Percentiles rank a stretch among this genome's conserved stretches.
Evolutionary conservation across 2,888 invertebrate species (phyloP).

Genomic region (Scaptodrosophila latifasciaeformis): DNA sequence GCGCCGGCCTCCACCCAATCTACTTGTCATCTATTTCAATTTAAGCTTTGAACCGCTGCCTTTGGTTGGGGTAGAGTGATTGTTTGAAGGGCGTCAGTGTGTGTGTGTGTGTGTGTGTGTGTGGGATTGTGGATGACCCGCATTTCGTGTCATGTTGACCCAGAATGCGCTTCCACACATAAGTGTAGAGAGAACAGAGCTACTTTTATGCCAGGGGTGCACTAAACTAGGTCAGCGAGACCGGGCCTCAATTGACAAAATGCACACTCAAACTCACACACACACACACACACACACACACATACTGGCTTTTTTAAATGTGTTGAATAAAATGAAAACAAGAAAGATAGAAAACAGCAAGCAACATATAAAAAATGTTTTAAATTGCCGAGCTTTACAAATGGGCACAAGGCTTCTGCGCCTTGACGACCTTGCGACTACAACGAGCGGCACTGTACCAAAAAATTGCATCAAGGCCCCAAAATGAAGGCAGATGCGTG

Average conservation of each 20-base stretch:
- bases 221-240: constrained; percentile 5
- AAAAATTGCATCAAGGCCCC: constrained; percentile 36
- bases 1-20: too few relatives aligned
- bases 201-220: not conserved
- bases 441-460: constrained; percentile 27
- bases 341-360: too few relatives aligned
- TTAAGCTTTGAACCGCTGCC: constrained; percentile 30
- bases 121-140: not conserved
- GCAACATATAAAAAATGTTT: not conserved
- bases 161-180: constrained; percentile 47
- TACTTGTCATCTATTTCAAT: constrained; percentile 61
- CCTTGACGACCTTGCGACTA: too few relatives aligned
- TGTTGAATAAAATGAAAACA: too few relatives aligned
- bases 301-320: not conserved
- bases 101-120: not conserved
- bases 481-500: constrained; percentile 21
- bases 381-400: constrained; percentile 23
- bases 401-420: constrained; percentile 22
- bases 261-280: not conserved
- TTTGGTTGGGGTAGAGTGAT: not conserved
- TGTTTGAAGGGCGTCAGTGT: constrained; percentile 1
- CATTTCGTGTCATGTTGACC: constrained; percentile 40
- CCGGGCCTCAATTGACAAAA: constrained; percentile 29
- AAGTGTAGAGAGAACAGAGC: not conserved
- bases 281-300: not conserved